phyloP scores from a whole-genome alignment of 2,797 vertebrate species.

The Liparis tanakae region DNA sequence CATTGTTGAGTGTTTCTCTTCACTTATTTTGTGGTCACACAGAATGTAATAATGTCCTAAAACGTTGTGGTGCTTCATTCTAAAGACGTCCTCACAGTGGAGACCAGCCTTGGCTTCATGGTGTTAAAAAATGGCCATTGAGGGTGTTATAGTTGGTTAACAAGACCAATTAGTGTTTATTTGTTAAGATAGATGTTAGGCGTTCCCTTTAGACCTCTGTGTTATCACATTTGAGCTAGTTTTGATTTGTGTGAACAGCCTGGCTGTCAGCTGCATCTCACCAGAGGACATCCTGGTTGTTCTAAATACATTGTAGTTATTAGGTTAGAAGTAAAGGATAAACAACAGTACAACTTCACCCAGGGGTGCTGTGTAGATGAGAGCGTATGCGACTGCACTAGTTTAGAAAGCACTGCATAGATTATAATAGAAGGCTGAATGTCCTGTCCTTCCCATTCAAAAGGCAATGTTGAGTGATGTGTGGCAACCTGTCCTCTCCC shows the following conservation, averaged over 20 bases:
- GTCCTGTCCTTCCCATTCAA: background rate
- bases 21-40: conserved; percentile 1
- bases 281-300: conserved; percentile 42
- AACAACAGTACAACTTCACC: conserved; percentile 41
- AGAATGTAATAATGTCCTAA: background rate
- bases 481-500: background rate
- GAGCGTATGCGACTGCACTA: conserved; percentile 26
- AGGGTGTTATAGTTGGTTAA: conserved; percentile 8
- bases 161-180: conserved; percentile 33
- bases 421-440: conserved; percentile 34
- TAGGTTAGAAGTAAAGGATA: conserved; percentile 45
- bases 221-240: conserved; percentile 60
- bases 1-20: conserved; percentile 1
- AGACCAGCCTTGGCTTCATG: conserved; percentile 8
- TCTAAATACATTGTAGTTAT: conserved; percentile 59
- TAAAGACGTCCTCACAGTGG: background rate
- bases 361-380: conserved; percentile 34
- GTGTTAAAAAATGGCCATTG: background rate
- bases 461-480: background rate
- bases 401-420: conserved; percentile 41
- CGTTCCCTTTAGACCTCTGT: conserved; percentile 51
- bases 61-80: conserved; percentile 2
- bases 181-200: conserved; percentile 38
- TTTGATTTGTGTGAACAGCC: conserved; percentile 55
- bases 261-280: conserved; percentile 53